Base-by-base conservation (phyloP, 2,888 invertebrate species). In the Acholoe squamosa region DNA sequence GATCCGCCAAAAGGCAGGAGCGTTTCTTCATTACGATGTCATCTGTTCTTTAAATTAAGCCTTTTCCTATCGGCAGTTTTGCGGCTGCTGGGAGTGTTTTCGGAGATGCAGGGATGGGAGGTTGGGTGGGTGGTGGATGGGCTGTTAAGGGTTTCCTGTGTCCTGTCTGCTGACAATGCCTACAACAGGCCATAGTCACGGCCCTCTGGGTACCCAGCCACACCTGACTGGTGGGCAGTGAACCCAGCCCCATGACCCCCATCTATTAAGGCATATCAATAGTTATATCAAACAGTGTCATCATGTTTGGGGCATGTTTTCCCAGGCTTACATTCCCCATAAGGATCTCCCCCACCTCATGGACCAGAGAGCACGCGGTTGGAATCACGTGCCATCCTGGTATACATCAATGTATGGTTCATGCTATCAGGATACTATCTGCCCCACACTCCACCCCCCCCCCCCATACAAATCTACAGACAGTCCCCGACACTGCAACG, bases 11-110 rank as follows among this genome's bases (percentile, higher is more conserved):
- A 80, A 80, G 80, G 80, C 80, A 80, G 80, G 43, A 33, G 80
- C 33, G 34, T 80, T 80, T 80, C 43, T 80, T 80, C 43, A 80
- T 80, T 80, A 43, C 34, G 34, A 80, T 80, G 80, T 80, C 80
- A 80, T 80, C 80, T 80, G 80, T 80, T 80, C 80, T 80, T 80
- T 80, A 33, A 80, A 80, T 80, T 80, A 80, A 80, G 43, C 80
- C 80, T 19, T 80, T 61, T 80, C 80, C 80, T 43, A 43, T 33
- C 43, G 80, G 80, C 34, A 80, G 80, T 34, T 80, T 19, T 22
- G 80, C 34, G 80, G 80, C 43, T 16, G 34, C 22, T 14, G 76
- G 33, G 80, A 14, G 80, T 43, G 16, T 16, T 80, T 33, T 0
- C 0, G 80, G 12, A n/a, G n/a, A n/a, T 34, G 34, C 43, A 22